These are phyloP conservation scores for Samia ricini DNA, from an alignment of 1,140 invertebrate species.

Conservation along the genomic window DNA sequence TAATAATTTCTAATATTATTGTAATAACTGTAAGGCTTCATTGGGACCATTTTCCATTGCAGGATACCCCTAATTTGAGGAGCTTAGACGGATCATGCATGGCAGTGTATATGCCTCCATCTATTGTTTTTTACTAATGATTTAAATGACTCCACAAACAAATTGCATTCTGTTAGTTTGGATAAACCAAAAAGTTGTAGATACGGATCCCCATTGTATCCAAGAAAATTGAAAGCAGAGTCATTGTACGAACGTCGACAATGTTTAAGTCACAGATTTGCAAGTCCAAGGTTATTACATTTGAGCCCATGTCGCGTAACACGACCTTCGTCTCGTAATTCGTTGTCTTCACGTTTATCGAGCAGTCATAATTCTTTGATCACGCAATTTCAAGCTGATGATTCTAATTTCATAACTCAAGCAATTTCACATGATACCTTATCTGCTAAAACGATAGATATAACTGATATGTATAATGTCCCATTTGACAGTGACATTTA, in stretches of 20 bases:
- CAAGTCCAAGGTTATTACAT: conserved; percentile 80
- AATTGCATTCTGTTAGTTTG: conserved; percentile 40
- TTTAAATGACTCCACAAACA: conserved; percentile 40
- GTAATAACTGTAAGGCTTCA: background rate
- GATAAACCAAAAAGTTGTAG: conserved; percentile 43
- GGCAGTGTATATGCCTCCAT: conserved; percentile 52
- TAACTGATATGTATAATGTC: conserved; percentile 91
- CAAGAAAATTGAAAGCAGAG: conserved; percentile 61
- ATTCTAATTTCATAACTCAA: conserved; percentile 91
- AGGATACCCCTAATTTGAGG: conserved; percentile 47
- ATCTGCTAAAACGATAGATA: conserved; percentile 81
- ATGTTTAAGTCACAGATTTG: conserved; percentile 76
- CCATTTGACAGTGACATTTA: conserved; percentile 92
- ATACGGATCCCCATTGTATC: conserved; percentile 57
- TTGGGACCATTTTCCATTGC: conserved; percentile 24
- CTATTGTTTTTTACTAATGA: conserved; percentile 49
- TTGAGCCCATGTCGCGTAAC: conserved; percentile 79
- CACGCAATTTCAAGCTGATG: conserved; percentile 86
- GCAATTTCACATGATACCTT: conserved; percentile 90
- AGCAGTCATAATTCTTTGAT: conserved; percentile 89
- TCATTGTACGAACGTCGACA: conserved; percentile 58
- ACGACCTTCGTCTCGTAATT: conserved; percentile 85
- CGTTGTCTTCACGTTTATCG: conserved; percentile 85
- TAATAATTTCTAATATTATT: no score
- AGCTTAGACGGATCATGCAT: conserved; percentile 38